Base-by-base conservation (phyloP, 2,888 invertebrate species). In the Drosophila sordidapex region DNA sequence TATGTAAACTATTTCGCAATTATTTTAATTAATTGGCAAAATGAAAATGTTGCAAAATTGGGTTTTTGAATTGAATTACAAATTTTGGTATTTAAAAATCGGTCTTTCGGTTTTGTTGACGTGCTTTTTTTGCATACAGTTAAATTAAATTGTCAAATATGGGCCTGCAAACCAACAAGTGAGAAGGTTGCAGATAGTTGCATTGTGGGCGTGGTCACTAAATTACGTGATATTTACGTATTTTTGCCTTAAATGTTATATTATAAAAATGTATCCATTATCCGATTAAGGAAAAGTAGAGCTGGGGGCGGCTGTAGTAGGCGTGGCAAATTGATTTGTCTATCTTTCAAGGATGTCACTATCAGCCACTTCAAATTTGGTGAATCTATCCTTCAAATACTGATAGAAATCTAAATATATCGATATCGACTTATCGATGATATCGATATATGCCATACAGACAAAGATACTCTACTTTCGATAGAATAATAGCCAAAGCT, bases 91-190 rank as follows among this genome's bases (percentile, higher is more conserved):
- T 85, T 46, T 15, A 11, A 15, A 27, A 43, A 52, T 63, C 21
- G 29, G 27, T 35, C 21, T 15, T 18, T 33, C 38, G 4, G 18
- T 38, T 8, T 38, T 18, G 38, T 8, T 38, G 21, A 46, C 7
- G 3, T 48, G 2, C 62, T 76, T 66, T 76, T 71, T 73, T 71
- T 56, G 70, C 77, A 87, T 81, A 90, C 85, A 83, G 85, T 77
- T 81, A 91, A 92, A 92, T 91, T 91, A 92, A 91, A 91, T 91
- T 92, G 90, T 90, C 92, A 92, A 91, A 91, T 88, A 92, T 91
- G 86, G 84, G 81, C 80, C 82, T 90, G 83, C 78, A 82, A 82
- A 79, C 66, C 57, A 59, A 59, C 33, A 54, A 25, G 4, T 7
- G 15, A 25, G 15, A 25, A 46, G 25, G 7, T 25, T 46, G 21